These are phyloP conservation scores for Cairina moschata DNA, from an alignment of 2,113 vertebrate genomes.

Conservation along the genomic window DNA sequence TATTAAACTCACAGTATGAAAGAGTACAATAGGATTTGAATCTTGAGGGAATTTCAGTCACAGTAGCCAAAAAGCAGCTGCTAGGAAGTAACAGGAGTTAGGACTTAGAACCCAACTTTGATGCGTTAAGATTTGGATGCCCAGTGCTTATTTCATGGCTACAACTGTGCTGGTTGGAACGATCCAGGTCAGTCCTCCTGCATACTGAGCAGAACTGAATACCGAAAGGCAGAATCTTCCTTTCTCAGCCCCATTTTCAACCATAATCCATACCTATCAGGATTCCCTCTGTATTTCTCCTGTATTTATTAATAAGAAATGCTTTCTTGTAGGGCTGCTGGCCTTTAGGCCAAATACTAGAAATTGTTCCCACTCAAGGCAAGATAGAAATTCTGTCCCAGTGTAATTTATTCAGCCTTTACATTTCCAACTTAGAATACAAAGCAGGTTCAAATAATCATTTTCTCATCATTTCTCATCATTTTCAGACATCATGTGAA, in stretches of 20 bases:
- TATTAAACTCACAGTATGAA: background rate
- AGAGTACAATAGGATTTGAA: background rate
- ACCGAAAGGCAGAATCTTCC: background rate
- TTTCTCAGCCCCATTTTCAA: background rate
- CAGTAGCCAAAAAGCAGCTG: background rate
- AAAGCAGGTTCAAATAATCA: background rate
- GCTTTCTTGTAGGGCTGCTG: background rate
- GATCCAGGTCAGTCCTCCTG: background rate
- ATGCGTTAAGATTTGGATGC: background rate
- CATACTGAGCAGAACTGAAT: background rate
- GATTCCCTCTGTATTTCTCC: background rate
- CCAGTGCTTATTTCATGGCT: background rate
- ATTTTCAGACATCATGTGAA: background rate
- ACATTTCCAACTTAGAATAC: background rate
- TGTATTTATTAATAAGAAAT: background rate
- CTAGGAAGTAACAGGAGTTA: background rate
- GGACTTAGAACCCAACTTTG: background rate
- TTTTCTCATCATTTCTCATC: background rate
- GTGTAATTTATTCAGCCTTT: background rate
- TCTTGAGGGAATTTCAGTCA: background rate
- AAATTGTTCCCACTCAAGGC: background rate
- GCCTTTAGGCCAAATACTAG: background rate
- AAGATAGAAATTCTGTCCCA: background rate
- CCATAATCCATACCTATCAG: background rate
- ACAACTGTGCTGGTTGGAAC: background rate